Evolutionary conservation across 2,888 invertebrate genomes (phyloP).

Genomic region (Hypsopygia costalis): DNA sequence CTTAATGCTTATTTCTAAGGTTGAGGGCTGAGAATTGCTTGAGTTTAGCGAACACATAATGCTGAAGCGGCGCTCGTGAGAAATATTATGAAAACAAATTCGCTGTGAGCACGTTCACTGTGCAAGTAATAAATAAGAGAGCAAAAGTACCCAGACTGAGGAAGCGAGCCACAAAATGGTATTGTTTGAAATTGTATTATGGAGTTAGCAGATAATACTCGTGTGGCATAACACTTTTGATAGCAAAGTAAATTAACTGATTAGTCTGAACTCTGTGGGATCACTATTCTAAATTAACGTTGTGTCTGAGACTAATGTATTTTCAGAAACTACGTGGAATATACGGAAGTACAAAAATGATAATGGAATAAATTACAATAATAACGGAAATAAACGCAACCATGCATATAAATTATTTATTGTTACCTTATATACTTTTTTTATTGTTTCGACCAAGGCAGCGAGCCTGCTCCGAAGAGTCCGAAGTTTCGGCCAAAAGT

Average conservation of each 20-base stretch:
- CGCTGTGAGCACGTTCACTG: conserved; percentile 75
- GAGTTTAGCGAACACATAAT: conserved; percentile 39
- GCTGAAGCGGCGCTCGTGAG: conserved; percentile 50
- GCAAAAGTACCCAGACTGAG: conserved; percentile 43
- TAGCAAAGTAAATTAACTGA: conserved; percentile 30
- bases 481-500: too few relatives aligned
- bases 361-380: too few relatives aligned
- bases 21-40: conserved; percentile 37
- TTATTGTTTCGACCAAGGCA: too few relatives aligned
- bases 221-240: conserved; percentile 25
- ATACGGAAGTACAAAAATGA: too few relatives aligned
- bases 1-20: conserved; percentile 28
- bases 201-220: conserved; percentile 29
- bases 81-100: conserved; percentile 80
- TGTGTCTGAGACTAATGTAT: background rate
- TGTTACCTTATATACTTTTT: too few relatives aligned
- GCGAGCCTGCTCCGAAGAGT: too few relatives aligned
- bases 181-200: conserved; percentile 65
- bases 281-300: background rate
- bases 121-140: conserved; percentile 75
- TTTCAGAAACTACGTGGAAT: background rate
- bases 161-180: conserved; percentile 58
- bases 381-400: too few relatives aligned
- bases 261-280: conserved; percentile 17
- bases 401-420: too few relatives aligned